Base-by-base conservation (phyloP, 2,113 vertebrate genomes). In the Callorhinus ursinus region DNA sequence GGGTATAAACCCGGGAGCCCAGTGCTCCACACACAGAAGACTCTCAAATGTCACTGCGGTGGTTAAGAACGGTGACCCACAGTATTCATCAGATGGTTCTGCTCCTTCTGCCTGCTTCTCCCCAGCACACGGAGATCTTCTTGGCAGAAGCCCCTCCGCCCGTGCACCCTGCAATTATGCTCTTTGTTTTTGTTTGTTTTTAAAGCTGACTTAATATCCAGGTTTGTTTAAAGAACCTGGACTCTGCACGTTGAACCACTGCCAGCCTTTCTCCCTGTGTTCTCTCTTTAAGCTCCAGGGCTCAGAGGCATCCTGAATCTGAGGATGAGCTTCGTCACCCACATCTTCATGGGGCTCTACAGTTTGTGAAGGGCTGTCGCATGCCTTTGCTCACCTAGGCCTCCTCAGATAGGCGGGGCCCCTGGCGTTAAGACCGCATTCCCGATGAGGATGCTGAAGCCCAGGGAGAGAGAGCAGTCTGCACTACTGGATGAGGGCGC, bases 351-450 rank as follows among this genome's bases (percentile, higher is more conserved):
- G 13, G 33, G 15, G 71, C 26, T 46, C 19, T 39, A 12, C 21
- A 14, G 33, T 77, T 28, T 9, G 42, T 26, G 18, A 10, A 69
- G 77, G 31, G 33, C 33, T 53, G 7, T 51, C 42, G 5, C 9
- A 8, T 0, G 18, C n/a, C n/a, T 22, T 5, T 53, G 16, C 15
- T 81, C 18, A 28, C 26, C 33, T 2, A 16, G 2, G 24, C 42
- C 5, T 74, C 53, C 3, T 7, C 2, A 24, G 55, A 21, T 2
- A 14, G 71, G 79, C 7, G 3, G 57, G 18, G 15, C 28, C 10
- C 10, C 6, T 33, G 2, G 0, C 12, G 2, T 21, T 36, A n/a
- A 0, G 0, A 2, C 51, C 13, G 33, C 46, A 33, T n/a, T 33
- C 33, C 55, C 51, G 33, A 74, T 1, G 53, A 89, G 49, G 39